Evolutionary conservation across 1,140 invertebrate genomes (phyloP).

Genomic region (Drosophila ercepeae): DNA sequence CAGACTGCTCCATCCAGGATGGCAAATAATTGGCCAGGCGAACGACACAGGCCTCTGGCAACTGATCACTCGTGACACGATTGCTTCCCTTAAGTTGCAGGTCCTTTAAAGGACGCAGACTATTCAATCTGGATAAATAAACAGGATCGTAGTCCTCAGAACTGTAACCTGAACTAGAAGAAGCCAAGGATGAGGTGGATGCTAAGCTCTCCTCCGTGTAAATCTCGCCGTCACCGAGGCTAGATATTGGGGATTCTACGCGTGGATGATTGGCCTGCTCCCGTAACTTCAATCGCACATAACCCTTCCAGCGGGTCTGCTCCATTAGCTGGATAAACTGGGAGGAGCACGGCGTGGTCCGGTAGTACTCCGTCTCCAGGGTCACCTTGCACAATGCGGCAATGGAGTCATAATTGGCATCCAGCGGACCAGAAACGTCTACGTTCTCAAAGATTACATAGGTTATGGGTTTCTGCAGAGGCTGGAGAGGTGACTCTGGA

Average conservation of each 20-base stretch:
- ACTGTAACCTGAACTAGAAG: constrained; percentile 67
- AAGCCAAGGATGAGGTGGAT: background rate
- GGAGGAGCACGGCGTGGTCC: constrained; percentile 52
- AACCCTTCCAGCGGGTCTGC: constrained; percentile 76
- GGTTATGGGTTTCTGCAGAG: constrained; percentile 87
- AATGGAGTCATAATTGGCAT: constrained; percentile 83
- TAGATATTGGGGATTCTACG: background rate
- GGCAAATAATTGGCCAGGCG: constrained; percentile 59
- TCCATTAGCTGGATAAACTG: constrained; percentile 62
- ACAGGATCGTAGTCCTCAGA: constrained; percentile 75
- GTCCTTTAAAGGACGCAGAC: constrained; percentile 60
- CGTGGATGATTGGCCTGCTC: constrained; percentile 48
- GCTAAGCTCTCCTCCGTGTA: constrained; percentile 54
- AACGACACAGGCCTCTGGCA: constrained; percentile 68
- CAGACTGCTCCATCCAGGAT: constrained; percentile 51
- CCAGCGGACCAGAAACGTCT: constrained; percentile 88
- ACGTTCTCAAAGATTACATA: constrained; percentile 90
- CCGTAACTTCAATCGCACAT: constrained; percentile 70
- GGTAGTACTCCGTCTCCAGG: constrained; percentile 85
- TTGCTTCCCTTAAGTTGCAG: constrained; percentile 18
- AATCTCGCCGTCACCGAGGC: constrained; percentile 20
- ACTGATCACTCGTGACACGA: constrained; percentile 47
- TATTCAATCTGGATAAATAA: constrained; percentile 67
- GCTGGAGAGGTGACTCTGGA: constrained; percentile 84
- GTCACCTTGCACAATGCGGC: constrained; percentile 85